A percentile compares a stretch with the other conserved stretches of the same genome.
phyloP scores from a whole-genome alignment of 1,140 invertebrate genomes.

The Philopotamus ludificatus region DNA sequence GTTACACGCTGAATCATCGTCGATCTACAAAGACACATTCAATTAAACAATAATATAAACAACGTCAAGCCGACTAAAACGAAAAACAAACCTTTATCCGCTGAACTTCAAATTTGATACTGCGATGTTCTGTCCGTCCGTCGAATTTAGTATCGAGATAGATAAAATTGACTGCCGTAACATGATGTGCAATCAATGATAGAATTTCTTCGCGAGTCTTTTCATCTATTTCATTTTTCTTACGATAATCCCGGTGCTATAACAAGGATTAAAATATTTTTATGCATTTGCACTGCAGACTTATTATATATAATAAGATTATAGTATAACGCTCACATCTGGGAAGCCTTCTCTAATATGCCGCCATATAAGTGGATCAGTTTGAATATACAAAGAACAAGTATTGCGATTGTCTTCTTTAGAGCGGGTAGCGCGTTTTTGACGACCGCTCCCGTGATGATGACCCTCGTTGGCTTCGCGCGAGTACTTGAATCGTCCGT shows the following conservation, averaged over 20 bases:
- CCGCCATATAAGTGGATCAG: slow-evolving; percentile 95
- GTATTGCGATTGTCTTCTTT: slow-evolving; percentile 77
- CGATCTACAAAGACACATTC: slow-evolving; percentile 61
- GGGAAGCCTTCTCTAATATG: slow-evolving; percentile 76
- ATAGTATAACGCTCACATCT: slow-evolving; percentile 56
- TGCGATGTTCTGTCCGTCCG: slow-evolving; percentile 80
- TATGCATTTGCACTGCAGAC: too few relatives aligned
- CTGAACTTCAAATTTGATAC: slow-evolving; percentile 98
- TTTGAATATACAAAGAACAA: slow-evolving; percentile 95
- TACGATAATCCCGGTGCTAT: slow-evolving; percentile 64
- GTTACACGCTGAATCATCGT: slow-evolving; percentile 81
- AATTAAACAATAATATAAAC: slow-evolving; percentile 4
- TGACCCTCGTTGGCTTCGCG: slow-evolving; percentile 62
- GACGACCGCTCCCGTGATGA: slow-evolving; percentile 34
- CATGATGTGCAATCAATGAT: slow-evolving; percentile 95
- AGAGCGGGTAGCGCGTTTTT: slow-evolving; percentile 57
- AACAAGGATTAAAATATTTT: slow-evolving; percentile 44
- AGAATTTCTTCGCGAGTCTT: slow-evolving; percentile 96
- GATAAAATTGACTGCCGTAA: slow-evolving; percentile 97
- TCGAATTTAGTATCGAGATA: slow-evolving; percentile 94
- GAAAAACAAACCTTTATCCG: slow-evolving; percentile 81
- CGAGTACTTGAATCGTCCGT: slow-evolving; percentile 59
- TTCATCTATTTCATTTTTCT: slow-evolving; percentile 65
- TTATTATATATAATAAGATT: not conserved
- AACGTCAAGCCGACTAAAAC: not conserved